Base-by-base conservation (phyloP, 1,140 invertebrate genomes). In the Brachionus rotundiformis region DNA sequence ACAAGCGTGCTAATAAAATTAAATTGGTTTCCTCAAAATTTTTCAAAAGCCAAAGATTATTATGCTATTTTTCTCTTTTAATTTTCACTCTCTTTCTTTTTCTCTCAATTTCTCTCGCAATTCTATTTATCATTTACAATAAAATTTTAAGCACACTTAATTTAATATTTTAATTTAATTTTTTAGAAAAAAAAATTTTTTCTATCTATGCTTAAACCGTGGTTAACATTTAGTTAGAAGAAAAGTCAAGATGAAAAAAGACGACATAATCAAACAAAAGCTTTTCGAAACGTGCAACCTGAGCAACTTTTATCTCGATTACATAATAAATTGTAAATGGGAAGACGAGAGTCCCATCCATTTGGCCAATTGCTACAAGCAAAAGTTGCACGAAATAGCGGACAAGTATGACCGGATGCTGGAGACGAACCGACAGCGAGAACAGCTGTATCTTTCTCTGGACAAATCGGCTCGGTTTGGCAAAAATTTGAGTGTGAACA, bases 241-340 rank as follows among this genome's bases (percentile, higher is more conserved):
- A 54, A 54, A 25, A 54, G 47, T 19, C 47, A 73, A 73, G 33
- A 79, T 79, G 76, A 79, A 79, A 63, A 79, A 79, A 79, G 76
- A 79, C 47, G 76, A 79, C 36, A 79, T 79, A 1, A 79, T 79
- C 19, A 59, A 79, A 3, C 76, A 79, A 63, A 79, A 79, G 36
- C 19, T 79, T 13, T 79, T 79, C 47, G 76, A 79, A 33, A 79
- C 76, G 25, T 59, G 16, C 25, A 79, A 79, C 25, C 36, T 79
- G 33, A 79, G 76, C 29, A 36, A 79, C n/a, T 79, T 79, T 29
- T 79, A 79, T 39, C 54, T 79, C 11, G 36, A 59, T 3, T 79
- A 36, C 29, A 79, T 79, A 59, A 63, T 79, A 6, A 59, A 79
- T 0, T 79, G 76, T 25, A 79, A 33, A 59, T 54, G 47, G 47